A percentile compares a stretch with the other conserved stretches of the same genome.
phyloP scores from a whole-genome alignment of 2,113 vertebrate genomes.

The Sula dactylatra region DNA sequence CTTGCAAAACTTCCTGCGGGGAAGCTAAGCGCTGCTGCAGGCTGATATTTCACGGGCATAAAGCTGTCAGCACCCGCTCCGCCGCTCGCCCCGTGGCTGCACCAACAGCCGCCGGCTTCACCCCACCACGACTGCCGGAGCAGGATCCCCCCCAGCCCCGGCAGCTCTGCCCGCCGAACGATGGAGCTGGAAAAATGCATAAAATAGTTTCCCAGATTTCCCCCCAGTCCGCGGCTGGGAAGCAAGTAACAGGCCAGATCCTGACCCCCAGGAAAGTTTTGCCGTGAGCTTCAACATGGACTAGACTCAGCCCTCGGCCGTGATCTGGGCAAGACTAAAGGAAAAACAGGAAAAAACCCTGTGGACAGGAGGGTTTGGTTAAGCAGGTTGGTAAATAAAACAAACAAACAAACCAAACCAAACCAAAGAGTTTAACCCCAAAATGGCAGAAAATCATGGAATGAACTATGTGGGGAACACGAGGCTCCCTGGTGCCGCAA shows the following conservation, averaged over 20 bases:
- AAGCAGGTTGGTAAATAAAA: not conserved
- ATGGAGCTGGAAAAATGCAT: not conserved
- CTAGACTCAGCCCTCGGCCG: not conserved
- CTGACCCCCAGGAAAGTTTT: not conserved
- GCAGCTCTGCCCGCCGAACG: not conserved
- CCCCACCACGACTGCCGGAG: accelerated
- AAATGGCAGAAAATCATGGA: not conserved
- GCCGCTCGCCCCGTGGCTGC: not conserved
- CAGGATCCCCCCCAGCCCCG: not conserved
- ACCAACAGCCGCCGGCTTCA: not conserved
- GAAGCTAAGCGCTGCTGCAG: not conserved
- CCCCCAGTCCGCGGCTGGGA: accelerated
- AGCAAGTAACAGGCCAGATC: accelerated
- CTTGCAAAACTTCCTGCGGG: not conserved
- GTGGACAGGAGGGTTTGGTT: not conserved
- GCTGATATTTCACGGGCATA: not conserved
- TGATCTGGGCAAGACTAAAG: not conserved
- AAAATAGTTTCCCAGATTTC: not conserved
- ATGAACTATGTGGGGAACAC: not conserved
- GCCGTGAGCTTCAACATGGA: not conserved
- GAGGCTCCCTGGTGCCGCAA: accelerated
- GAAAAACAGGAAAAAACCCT: not conserved
- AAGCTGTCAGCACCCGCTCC: not conserved
- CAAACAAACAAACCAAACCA: not conserved
- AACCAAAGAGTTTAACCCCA: not conserved